Percentiles rank a stretch among this genome's conserved stretches.
phyloP scores from a whole-genome alignment of 2,797 vertebrate genomes.

The Argentina silus region DNA sequence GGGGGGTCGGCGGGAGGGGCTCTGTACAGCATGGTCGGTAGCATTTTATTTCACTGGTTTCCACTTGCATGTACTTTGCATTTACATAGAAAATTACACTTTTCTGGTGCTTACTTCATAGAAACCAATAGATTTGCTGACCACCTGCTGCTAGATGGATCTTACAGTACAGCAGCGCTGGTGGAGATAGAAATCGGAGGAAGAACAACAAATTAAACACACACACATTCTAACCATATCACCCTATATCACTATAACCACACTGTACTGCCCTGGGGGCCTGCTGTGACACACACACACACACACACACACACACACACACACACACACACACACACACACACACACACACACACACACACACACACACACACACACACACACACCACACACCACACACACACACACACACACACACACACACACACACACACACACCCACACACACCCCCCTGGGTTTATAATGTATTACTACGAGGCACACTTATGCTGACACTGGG shows the following conservation, averaged over 20 bases:
- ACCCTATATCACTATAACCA: too few species aligned
- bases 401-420: neutral
- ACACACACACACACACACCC: neutral
- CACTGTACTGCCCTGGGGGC: too few species aligned
- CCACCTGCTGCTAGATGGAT: too few species aligned
- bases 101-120: too few species aligned
- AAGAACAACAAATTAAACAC: too few species aligned
- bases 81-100: too few species aligned
- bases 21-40: neutral
- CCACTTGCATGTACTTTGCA: too few species aligned
- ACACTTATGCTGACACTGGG: neutral
- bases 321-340: neutral
- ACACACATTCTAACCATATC: too few species aligned
- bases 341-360: neutral
- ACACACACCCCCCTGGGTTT: neutral
- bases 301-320: neutral
- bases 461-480: conserved; percentile 2
- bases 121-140: too few species aligned
- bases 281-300: neutral
- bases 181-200: too few species aligned
- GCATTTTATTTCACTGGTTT: neutral
- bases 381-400: neutral
- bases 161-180: too few species aligned
- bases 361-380: neutral
- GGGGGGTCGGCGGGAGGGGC: neutral